Percentiles rank a stretch among this genome's conserved stretches.
These are phyloP conservation scores for Pristionchus fissidentatus DNA, from an alignment of 2,888 invertebrate species.

Conservation along the genomic window DNA sequence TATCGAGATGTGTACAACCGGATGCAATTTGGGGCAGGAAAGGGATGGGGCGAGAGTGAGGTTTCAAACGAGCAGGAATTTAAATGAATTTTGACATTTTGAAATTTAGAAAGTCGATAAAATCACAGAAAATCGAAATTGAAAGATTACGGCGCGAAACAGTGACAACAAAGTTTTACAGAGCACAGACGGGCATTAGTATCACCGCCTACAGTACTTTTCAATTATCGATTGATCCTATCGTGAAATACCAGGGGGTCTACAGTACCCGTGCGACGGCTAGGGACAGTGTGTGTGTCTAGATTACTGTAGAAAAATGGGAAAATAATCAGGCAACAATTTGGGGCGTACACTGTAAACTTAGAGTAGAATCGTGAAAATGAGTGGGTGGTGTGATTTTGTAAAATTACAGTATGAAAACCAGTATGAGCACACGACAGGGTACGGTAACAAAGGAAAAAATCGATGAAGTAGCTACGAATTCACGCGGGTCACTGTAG, in stretches of 20 bases:
- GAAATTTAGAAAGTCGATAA: not conserved
- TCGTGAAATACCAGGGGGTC: not conserved
- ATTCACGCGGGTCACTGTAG: not conserved
- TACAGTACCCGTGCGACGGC: not conserved
- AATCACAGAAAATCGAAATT: not conserved
- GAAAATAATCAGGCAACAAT: not conserved
- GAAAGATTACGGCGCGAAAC: not conserved
- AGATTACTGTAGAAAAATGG: not conserved
- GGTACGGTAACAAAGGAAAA: not conserved
- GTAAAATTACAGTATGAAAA: not conserved
- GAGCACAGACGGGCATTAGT: not conserved
- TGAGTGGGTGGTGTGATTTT: slow-evolving; percentile 15
- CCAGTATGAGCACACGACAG: not conserved
- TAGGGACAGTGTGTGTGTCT: slow-evolving; percentile 2
- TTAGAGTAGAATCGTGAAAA: not conserved
- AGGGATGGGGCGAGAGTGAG: not conserved
- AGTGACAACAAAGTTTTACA: slow-evolving; percentile 21
- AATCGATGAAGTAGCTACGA: slow-evolving; percentile 33
- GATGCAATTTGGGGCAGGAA: slow-evolving; percentile 16
- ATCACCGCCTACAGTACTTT: not conserved
- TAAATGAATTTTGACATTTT: not conserved
- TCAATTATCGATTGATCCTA: slow-evolving; percentile 16
- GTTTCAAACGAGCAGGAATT: not conserved
- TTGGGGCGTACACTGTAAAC: not conserved
- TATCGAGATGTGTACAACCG: slow-evolving; percentile 39